Evolutionary conservation across 1,140 invertebrate species (phyloP).

Genomic region (Pseudoatta argentina): DNA sequence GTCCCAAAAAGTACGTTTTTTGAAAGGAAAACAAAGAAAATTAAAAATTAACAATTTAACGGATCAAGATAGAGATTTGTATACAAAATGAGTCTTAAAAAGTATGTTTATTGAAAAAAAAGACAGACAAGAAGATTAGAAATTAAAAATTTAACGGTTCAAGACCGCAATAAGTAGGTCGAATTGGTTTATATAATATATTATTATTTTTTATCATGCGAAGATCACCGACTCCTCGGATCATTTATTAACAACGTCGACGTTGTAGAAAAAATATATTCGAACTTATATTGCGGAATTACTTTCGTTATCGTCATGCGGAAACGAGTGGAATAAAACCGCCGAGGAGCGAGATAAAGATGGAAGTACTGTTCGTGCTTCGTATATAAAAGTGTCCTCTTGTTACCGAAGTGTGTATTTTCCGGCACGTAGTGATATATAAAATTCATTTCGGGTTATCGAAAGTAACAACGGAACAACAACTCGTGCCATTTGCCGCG

Average conservation of each 20-base stretch:
- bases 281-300: background rate
- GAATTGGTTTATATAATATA: background rate
- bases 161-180: background rate
- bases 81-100: too few species aligned
- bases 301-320: background rate
- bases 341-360: conserved; percentile 9
- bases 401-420: conserved; percentile 30
- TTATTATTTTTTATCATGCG: background rate
- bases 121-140: background rate
- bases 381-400: background rate
- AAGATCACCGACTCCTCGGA: background rate
- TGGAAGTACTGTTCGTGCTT: conserved; percentile 13
- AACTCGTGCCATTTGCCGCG: background rate
- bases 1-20: background rate
- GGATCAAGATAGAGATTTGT: too few species aligned
- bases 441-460: conserved; percentile 36
- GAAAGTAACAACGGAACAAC: conserved; percentile 2
- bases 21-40: background rate
- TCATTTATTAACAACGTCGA: background rate
- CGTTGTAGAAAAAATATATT: background rate
- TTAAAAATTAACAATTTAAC: too few species aligned
- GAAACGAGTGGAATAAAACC: background rate
- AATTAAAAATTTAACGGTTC: background rate
- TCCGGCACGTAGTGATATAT: conserved; percentile 7
- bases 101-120: too few species aligned